Evolutionary conservation across 2,888 invertebrate genomes (phyloP).

Genomic region (Harpagoxenus sublaevis): DNA sequence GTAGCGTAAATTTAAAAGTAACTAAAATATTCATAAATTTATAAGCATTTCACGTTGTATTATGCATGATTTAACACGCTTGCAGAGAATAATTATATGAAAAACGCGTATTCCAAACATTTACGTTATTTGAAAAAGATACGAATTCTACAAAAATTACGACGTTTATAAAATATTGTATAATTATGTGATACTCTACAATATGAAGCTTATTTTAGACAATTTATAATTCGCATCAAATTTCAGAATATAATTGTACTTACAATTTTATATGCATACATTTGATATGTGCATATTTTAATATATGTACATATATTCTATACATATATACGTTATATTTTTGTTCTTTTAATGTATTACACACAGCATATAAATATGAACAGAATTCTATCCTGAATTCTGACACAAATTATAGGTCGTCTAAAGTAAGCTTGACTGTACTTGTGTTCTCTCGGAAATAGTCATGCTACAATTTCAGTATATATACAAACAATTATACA

Average conservation of each 20-base stretch:
- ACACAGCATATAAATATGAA: not conserved
- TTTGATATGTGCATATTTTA: not conserved
- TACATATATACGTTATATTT: not conserved
- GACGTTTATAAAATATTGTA: not conserved
- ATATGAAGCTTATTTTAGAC: not conserved
- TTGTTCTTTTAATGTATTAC: not conserved
- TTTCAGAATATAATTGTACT: not conserved
- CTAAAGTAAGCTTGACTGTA: not conserved
- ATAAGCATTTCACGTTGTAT: not conserved
- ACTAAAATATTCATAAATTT: slow-evolving; percentile 23
- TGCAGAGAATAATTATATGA: slow-evolving; percentile 10
- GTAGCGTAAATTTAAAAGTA: slow-evolving; percentile 10
- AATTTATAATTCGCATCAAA: not conserved
- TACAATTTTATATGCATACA: not conserved
- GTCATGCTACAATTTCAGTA: not conserved
- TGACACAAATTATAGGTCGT: not conserved
- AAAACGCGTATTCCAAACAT: not conserved
- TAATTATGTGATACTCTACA: not conserved
- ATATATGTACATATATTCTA: not conserved
- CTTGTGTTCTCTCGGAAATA: not conserved
- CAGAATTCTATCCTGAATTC: not conserved
- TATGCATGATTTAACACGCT: not conserved
- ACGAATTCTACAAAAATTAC: not conserved
- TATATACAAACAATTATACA: not conserved
- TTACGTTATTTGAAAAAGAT: not conserved